These are phyloP conservation scores for Falco columbarius DNA, from an alignment of 2,797 vertebrate species.

Conservation along the genomic window DNA sequence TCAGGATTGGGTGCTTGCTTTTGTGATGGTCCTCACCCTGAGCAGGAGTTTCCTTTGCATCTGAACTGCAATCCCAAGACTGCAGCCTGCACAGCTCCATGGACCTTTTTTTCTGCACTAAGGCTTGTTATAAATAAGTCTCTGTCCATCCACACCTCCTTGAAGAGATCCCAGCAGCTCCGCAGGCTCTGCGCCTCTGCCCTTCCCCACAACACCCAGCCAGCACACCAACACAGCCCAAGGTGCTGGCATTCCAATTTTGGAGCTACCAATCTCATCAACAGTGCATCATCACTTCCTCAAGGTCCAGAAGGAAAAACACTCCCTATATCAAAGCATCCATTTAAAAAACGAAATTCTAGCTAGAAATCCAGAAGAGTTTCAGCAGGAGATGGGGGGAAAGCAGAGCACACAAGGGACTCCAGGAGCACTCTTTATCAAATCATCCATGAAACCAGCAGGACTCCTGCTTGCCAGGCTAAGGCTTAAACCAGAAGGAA, in stretches of 20 bases:
- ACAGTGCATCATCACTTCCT: background rate
- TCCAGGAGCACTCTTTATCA: background rate
- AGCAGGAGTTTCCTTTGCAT: background rate
- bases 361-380: background rate
- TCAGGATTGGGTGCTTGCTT: background rate
- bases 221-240: background rate
- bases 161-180: background rate
- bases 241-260: background rate
- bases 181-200: accelerated
- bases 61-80: background rate
- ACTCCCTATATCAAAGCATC: background rate
- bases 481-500: background rate
- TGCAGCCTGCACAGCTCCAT: background rate
- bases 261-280: background rate
- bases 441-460: background rate
- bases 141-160: background rate
- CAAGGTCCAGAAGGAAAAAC: background rate
- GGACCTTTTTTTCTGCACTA: background rate
- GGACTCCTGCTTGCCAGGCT: background rate
- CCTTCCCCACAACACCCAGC: background rate
- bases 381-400: background rate
- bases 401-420: background rate
- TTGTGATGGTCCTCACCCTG: background rate
- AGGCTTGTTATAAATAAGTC: background rate
- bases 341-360: background rate